Base-by-base conservation (phyloP, 2,113 vertebrate genomes). In the Corythoichthys intestinalis region DNA sequence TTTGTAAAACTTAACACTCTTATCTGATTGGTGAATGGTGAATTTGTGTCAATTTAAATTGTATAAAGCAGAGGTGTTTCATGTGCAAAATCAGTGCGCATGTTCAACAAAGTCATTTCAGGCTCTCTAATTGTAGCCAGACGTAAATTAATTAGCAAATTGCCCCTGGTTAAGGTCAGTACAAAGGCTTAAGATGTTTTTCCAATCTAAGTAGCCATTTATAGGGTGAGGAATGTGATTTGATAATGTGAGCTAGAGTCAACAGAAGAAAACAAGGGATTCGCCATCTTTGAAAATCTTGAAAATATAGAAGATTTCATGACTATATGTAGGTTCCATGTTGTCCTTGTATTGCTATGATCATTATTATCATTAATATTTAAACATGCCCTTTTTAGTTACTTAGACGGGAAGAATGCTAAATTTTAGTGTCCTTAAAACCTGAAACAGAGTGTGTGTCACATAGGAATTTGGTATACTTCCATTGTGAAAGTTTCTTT, bases 31-130 rank as follows among this genome's bases (percentile, higher is more conserved):
- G 41, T 44, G 41, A 79, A 78, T 83, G 20, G 20, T 28, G 68
- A 83, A 87, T 87, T 86, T 83, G 81, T 80, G 89, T 90, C 87
- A 83, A 74, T 82, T 89, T 84, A 88, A 88, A 81, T 75, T 75
- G 70, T 39, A 70, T 72, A 66, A 72, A 72, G 75, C 71, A 57
- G 6, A 71, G 83, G 65, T 74, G 77, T 41, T 83, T 82, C 73
- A 71, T 52, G 15, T 80, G 77, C 71, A 71, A 80, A 83, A 75
- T 74, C 71, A 68, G n/a, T 17, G 65, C 44, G 11, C 54, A 13
- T 47, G 41, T 28, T 46, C 11, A 15, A 59, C 28, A 5, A 63
- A 11, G 41, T 47, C 17, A 47, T 28, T n/a, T 28, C 20, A 6
- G 20, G 4, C 20, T 4, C 9, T 63, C n/a, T 34, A 46, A 62